These are phyloP conservation scores for Micrastur ruficollis DNA, from an alignment of 2,797 vertebrate genomes.

Conservation along the genomic window DNA sequence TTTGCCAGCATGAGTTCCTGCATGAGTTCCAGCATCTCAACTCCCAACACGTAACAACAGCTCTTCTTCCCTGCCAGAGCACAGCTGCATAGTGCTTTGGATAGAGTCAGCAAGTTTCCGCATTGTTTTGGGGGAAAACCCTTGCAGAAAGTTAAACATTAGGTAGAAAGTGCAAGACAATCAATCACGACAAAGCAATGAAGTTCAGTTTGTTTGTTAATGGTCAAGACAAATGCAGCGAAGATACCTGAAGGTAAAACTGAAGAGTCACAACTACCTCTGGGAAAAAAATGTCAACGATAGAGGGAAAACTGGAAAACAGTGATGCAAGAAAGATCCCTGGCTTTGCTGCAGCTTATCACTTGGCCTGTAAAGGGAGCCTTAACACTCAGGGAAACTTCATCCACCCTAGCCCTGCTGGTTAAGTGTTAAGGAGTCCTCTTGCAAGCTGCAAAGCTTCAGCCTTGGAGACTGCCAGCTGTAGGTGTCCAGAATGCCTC, in stretches of 20 bases:
- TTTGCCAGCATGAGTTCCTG: not conserved
- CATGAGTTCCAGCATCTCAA: not conserved
- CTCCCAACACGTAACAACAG: not conserved
- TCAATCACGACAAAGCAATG: not conserved
- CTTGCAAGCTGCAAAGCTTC: not conserved
- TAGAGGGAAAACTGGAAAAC: not conserved
- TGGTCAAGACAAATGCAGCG: not conserved
- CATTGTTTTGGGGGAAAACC: not conserved
- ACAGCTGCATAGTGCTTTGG: not conserved
- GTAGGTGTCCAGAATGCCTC: not conserved
- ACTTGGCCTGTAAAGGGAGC: not conserved
- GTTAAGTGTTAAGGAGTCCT: not conserved
- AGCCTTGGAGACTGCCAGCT: not conserved
- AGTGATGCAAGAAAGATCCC: not conserved
- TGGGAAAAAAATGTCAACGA: not conserved
- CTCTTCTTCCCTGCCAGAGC: not conserved
- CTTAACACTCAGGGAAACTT: not conserved
- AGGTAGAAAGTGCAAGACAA: not conserved
- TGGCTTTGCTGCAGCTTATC: not conserved
- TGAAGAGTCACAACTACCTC: not conserved
- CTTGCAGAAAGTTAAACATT: not conserved
- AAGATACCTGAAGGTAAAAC: not conserved
- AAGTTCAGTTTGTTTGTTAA: not conserved
- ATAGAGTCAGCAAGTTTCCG: not conserved
- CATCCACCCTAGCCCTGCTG: not conserved